phyloP scores from a whole-genome alignment of 2,888 invertebrate species.

The Aspidiotus destructor region DNA sequence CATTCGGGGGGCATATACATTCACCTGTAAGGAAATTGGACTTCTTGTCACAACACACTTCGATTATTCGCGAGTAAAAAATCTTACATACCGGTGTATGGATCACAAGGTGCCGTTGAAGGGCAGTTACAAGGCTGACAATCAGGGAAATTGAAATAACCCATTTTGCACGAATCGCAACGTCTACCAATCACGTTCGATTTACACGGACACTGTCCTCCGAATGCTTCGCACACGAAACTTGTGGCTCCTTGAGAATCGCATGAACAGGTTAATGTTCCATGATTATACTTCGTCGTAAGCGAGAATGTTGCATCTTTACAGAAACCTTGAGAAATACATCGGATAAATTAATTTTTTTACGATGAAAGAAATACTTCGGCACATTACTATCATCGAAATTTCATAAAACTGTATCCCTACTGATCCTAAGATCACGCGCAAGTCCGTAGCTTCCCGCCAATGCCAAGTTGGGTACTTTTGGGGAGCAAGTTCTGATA shows the following conservation, averaged over 20 bases:
- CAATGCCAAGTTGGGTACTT: too few relatives aligned
- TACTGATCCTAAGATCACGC: too few relatives aligned
- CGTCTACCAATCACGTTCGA: constrained; percentile 85
- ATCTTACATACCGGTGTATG: constrained; percentile 48
- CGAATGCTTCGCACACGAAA: constrained; percentile 84
- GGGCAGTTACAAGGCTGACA: constrained; percentile 85
- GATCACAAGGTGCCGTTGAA: constrained; percentile 68
- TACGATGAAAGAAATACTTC: neutral
- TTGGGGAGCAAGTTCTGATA: too few relatives aligned
- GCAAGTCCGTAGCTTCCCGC: too few relatives aligned
- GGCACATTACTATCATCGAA: too few relatives aligned
- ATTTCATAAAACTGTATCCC: too few relatives aligned
- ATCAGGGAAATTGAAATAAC: constrained; percentile 90
- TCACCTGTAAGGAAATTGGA: constrained; percentile 47
- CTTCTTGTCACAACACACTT: neutral
- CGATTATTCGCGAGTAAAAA: neutral
- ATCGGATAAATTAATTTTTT: neutral
- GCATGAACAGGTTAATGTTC: constrained; percentile 81
- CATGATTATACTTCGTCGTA: constrained; percentile 89
- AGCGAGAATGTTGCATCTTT: constrained; percentile 83
- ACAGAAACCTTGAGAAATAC: constrained; percentile 61
- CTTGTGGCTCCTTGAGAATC: constrained; percentile 76
- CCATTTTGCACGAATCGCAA: constrained; percentile 72
- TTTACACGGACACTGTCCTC: constrained; percentile 91
- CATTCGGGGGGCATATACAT: constrained; percentile 86